Base-by-base conservation (phyloP, 1,140 invertebrate genomes). In the Sycophila sp. region DNA sequence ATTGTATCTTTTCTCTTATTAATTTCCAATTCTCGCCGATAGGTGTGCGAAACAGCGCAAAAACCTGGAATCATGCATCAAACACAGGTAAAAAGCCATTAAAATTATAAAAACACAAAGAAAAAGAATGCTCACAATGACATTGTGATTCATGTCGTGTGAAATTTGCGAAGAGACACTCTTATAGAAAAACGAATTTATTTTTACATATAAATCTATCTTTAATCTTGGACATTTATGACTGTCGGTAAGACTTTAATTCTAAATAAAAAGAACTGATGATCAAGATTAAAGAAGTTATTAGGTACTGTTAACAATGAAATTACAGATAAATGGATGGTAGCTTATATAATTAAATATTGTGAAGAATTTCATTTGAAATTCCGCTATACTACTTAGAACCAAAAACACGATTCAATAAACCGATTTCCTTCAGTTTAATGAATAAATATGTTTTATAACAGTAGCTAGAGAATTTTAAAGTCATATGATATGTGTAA, bases 21-120 rank as follows among this genome's bases (percentile, higher is more conserved):
- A 4, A 2, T 56, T 40, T 70, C 69, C 69, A 70, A 36, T 10
- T 64, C 38, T 64, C 59, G 58, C 17, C 15, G 19, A 60, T 70
- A 65, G 76, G 65, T 77, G 80, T 79, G 77, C 75, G 72, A 80
- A 81, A 80, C 76, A 78, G 75, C 75, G 75, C 75, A 78, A 78
- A 83, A 83, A 81, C 81, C 82, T 85, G 81, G 76, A 84, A 84
- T 78, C 84, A 86, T 85, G 84, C 84, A 85, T 78, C 71, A 76
- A 83, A 84, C 73, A 77, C 68, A 78, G 76, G 76, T 77, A 76
- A 78, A 78, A 76, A 73, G 72, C 64, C 51, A 42, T 73, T 73
- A 77, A 81, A 80, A 77, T 60, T 69, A 68, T 74, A 75, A 73
- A 73, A 70, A 80, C 68, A 65, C 65, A 77, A 69, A 76, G n/a